phyloP scores from a whole-genome alignment of 2,113 vertebrate species.

The Prunella fulvescens region DNA sequence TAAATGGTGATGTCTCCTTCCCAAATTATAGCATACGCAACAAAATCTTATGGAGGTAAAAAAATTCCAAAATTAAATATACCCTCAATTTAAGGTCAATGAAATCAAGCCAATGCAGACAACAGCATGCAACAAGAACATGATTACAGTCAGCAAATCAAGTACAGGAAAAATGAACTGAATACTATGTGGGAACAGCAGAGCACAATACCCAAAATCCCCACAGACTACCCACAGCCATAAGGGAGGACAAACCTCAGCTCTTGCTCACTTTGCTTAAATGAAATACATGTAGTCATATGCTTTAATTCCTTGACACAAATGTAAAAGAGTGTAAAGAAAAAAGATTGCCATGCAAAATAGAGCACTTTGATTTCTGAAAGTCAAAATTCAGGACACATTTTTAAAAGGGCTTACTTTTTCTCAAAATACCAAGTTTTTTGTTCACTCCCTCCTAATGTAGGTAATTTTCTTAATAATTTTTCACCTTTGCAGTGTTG shows the following conservation, averaged over 20 bases:
- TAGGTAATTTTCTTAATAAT: neutral
- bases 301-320: neutral
- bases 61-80: neutral
- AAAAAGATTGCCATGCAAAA: neutral
- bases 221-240: neutral
- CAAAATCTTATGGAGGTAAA: neutral
- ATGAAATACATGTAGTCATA: neutral
- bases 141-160: neutral
- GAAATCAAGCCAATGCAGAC: neutral
- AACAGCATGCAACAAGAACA: neutral
- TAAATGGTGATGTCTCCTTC: neutral
- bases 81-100: neutral
- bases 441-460: neutral
- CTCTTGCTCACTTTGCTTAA: neutral
- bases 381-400: neutral
- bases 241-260: neutral
- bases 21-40: neutral
- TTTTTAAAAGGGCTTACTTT: neutral
- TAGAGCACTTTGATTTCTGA: neutral
- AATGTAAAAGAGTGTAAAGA: neutral
- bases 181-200: neutral
- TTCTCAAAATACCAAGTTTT: neutral
- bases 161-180: neutral
- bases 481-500: neutral
- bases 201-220: neutral